Conservation (phyloP, 1,140 invertebrate genomes). For the Acromyrmex echinatior region DNA sequence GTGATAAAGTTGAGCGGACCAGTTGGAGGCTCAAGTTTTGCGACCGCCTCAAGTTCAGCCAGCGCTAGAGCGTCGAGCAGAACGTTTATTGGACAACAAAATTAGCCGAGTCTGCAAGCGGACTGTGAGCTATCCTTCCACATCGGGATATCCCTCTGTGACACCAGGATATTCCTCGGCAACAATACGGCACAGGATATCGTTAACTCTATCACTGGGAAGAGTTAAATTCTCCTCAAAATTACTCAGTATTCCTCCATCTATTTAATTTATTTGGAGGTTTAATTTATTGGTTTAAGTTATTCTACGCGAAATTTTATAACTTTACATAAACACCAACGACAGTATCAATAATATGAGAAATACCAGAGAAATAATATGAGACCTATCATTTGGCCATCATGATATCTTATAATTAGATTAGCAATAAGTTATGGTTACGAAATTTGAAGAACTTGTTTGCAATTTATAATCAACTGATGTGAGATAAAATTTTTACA, state of each 20-base stretch:
- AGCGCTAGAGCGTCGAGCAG: constrained; percentile 2
- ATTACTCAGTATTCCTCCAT: background rate
- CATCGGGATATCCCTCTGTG: background rate
- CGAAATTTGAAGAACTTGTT: background rate
- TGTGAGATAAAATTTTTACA: background rate
- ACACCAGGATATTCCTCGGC: background rate
- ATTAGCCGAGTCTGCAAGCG: background rate
- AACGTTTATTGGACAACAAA: background rate
- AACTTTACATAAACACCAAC: too few species aligned
- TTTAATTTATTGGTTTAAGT: background rate
- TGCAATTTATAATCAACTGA: background rate
- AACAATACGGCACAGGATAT: background rate
- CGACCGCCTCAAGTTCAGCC: constrained; percentile 41
- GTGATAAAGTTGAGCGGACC: constrained; percentile 37
- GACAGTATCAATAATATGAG: too few species aligned
- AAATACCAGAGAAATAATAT: too few species aligned
- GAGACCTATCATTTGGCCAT: too few species aligned
- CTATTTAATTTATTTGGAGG: background rate
- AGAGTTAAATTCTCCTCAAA: background rate
- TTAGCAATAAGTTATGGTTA: constrained; percentile 1
- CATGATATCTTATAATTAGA: too few species aligned
- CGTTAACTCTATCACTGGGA: background rate
- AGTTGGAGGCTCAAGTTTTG: background rate
- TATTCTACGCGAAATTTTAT: background rate
- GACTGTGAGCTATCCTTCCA: background rate